A percentile compares a stretch with the other conserved stretches of the same genome.
Conservation (phyloP, 2,797 vertebrate genomes). For the Typhlichthys subterraneus region DNA sequence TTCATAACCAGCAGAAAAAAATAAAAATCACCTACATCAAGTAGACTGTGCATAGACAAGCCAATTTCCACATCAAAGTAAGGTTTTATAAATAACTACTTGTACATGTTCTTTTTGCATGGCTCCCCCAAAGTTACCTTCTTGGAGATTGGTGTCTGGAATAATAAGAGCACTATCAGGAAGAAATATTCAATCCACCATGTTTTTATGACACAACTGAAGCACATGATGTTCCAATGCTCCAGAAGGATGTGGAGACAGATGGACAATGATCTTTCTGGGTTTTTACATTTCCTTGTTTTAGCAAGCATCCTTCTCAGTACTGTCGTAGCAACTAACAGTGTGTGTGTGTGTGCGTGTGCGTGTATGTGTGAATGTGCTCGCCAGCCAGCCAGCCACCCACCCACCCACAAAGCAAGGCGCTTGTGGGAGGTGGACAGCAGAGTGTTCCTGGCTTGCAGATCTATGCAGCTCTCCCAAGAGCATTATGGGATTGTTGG, state of each 20-base stretch:
- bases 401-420: slow-evolving; percentile 68
- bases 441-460: slow-evolving; percentile 68
- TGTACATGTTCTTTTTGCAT: no score
- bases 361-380: slow-evolving; percentile 24
- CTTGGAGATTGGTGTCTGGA: no score
- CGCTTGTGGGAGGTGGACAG: slow-evolving; percentile 64
- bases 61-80: no score
- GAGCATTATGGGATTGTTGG: slow-evolving; percentile 60
- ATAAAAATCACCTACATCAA: no score
- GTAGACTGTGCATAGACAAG: no score
- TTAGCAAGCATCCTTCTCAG: slow-evolving; percentile 19
- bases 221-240: slow-evolving; percentile 17
- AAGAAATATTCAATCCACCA: no score
- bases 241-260: slow-evolving; percentile 53
- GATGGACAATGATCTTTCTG: slow-evolving; percentile 65
- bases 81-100: no score
- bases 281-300: slow-evolving; percentile 66
- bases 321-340: slow-evolving; percentile 44
- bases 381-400: slow-evolving; percentile 9
- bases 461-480: slow-evolving; percentile 46
- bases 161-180: no score
- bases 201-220: not conserved
- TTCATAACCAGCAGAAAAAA: no score
- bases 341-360: not conserved
- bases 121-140: no score